Evolutionary conservation across 2,888 invertebrate genomes (phyloP), one percentile per base, ranked within the genome.

Genomic region (Steromphala cineraria): DNA sequence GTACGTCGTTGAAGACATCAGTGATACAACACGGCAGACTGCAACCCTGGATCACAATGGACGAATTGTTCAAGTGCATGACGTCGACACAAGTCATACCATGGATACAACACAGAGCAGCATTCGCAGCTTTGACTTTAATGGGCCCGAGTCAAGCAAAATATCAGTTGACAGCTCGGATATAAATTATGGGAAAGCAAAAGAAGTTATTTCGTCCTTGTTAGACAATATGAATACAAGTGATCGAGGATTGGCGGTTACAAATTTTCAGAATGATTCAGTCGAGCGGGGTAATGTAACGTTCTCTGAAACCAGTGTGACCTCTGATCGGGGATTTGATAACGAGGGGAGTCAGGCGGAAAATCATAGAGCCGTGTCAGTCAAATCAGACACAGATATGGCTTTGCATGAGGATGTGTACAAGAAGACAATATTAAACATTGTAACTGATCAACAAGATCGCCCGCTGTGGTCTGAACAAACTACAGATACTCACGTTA

Each of bases 1-100:
- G 13, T 89, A 87, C 75, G 85, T 87, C 80, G 87, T 89, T n/a
- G 88, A 89, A 67, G 88, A 89, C 81, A 81, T 89, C 13, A 88
- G 87, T 62, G 84, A 85, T 28, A 87, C 87, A 67, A 82, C 84
- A 5, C 86, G 87, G 53, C 86, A 88, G 79, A 87, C 86, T 80
- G 87, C 87, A 13, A 87, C 87, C 24, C 84, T 82, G 67, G 85
- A 85, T 77, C 82, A 87, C 1, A 84, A 84, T 46, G 79, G 84
- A 53, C 79, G 83, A 56, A 84, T 84, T 5, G 83, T 84, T 0
- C 82, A 84, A 56, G 82, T 83, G 46, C 55, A 80, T 2, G 84
- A 83, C 56, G 84, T 83, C 28, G 83, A 81, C 15, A 81, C 75
- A 67, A 85, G 85, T 75, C 86, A 84, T 19, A 79, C 75, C 2